Evolutionary conservation across 2,888 invertebrate species (phyloP).

Genomic region (Lampropteryx suffumata): DNA sequence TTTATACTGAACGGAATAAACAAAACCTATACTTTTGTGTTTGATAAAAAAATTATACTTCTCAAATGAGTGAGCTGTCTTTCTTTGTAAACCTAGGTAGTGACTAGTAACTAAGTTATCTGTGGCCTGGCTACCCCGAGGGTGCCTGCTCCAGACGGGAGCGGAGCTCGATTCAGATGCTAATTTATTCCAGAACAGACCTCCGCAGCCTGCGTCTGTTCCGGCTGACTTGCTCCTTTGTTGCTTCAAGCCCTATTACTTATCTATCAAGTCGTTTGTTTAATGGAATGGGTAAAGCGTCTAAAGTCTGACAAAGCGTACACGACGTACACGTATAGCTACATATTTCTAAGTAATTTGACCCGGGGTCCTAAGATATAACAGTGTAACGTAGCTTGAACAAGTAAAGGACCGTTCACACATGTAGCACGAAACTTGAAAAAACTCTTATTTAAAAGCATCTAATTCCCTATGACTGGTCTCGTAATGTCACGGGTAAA

Average conservation of each 20-base stretch:
- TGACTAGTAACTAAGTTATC: conserved; percentile 6
- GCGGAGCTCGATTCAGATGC: conserved; percentile 32
- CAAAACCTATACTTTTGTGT: too few species aligned
- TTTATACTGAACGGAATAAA: too few species aligned
- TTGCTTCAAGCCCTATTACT: conserved; percentile 34
- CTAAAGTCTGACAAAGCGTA: not conserved
- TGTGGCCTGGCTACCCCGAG: conserved; percentile 19
- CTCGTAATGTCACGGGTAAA: too few species aligned
- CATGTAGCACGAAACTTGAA: too few species aligned
- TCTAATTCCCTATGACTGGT: too few species aligned
- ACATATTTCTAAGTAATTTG: not conserved
- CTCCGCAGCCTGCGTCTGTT: conserved; percentile 32
- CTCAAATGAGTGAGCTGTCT: not conserved
- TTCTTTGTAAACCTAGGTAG: not conserved
- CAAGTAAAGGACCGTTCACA: too few species aligned
- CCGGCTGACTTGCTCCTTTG: conserved; percentile 40
- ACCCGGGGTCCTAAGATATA: too few species aligned
- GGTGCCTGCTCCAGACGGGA: conserved; percentile 22
- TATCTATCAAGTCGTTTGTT: conserved; percentile 32
- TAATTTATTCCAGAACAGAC: conserved; percentile 37
- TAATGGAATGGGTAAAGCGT: conserved; percentile 6
- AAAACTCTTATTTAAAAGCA: too few species aligned
- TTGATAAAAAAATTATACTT: not conserved
- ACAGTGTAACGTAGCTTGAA: too few species aligned
- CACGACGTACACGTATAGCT: too few species aligned